Conservation (phyloP, 2,888 invertebrate genomes). For the Actias luna region DNA sequence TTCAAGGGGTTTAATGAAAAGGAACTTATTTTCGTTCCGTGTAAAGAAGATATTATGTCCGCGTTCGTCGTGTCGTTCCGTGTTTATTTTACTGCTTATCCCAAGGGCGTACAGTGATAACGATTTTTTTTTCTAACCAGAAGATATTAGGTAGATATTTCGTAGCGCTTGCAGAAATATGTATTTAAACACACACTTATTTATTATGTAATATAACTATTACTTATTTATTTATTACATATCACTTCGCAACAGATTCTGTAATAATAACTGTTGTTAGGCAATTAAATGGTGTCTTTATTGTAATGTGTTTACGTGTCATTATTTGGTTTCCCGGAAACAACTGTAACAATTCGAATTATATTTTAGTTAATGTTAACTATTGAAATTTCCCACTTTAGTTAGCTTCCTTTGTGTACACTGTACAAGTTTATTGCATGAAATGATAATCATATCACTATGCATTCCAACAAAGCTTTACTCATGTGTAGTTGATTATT, state of each 20-base stretch:
- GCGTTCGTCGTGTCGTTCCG: constrained; percentile 37
- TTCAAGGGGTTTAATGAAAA: constrained; percentile 54
- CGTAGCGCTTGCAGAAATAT: not conserved
- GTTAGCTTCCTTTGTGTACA: too few species aligned
- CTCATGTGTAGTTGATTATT: too few species aligned
- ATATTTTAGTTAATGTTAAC: too few species aligned
- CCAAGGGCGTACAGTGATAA: constrained; percentile 47
- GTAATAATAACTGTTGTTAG: not conserved
- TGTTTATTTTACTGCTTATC: constrained; percentile 54
- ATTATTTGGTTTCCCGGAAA: too few species aligned
- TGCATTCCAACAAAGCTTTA: too few species aligned
- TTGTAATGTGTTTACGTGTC: too few species aligned
- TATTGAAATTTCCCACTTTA: too few species aligned
- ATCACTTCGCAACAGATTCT: not conserved
- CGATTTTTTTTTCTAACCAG: constrained; percentile 25
- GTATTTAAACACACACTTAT: not conserved
- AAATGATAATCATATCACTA: too few species aligned
- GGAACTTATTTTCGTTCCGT: constrained; percentile 46
- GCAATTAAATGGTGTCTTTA: not conserved
- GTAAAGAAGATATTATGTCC: constrained; percentile 19
- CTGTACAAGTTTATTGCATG: too few species aligned
- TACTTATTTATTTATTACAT: not conserved
- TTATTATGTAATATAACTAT: not conserved
- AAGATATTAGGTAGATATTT: not conserved
- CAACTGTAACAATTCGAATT: too few species aligned